Base-by-base conservation (phyloP, 1,140 invertebrate genomes). In the Sweltsa coloradensis region DNA sequence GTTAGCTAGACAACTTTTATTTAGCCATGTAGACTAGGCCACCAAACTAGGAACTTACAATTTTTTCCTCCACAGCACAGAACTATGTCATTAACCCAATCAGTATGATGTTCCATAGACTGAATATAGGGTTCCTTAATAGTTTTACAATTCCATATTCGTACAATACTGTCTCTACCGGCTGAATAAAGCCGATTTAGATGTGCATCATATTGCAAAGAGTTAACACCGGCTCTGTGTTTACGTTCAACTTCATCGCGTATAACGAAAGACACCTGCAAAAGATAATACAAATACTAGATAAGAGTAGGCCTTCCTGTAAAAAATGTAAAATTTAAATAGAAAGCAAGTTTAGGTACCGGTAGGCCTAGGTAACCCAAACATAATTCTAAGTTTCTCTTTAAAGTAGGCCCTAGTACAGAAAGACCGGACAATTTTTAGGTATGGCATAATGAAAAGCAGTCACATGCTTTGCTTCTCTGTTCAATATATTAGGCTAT, bases 81-180 rank as follows among this genome's bases (percentile, higher is more conserved):
- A 7, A 98, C 86, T 64, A 99, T 95, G 70, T 99, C 96, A 69
- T 99, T 99, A 11, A 99, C 93, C 96, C 96, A 99, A 67, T 99
- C 96, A 14, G 94, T 98, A 61, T 99, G 96, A 70, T 99, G 95
- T 61, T 92, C 88, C 85, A 92, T 88, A 2, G 93, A 95, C 58
- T 95, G 89, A 31, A 93, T 78, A 64, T 94, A 98, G 36, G 83
- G 80, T 56, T 95, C 88, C 58, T 85, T 76, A 42, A 72, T 66
- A 53, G 65, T 70, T 54, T 70, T 73, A 18, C 79, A 79, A 49
- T 96, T 91, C 91, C 95, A 98, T 62, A 97, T 94, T 45, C 97
- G 75, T 57, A 99, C 97, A 53, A 98, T 96, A 34, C 92, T 92
- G 71, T 99, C 97, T 51, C 94, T 73, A n/a, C 94, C 95, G 49